Evolutionary conservation across 2,797 vertebrate species (phyloP).

Genomic region (Lates japonicus): DNA sequence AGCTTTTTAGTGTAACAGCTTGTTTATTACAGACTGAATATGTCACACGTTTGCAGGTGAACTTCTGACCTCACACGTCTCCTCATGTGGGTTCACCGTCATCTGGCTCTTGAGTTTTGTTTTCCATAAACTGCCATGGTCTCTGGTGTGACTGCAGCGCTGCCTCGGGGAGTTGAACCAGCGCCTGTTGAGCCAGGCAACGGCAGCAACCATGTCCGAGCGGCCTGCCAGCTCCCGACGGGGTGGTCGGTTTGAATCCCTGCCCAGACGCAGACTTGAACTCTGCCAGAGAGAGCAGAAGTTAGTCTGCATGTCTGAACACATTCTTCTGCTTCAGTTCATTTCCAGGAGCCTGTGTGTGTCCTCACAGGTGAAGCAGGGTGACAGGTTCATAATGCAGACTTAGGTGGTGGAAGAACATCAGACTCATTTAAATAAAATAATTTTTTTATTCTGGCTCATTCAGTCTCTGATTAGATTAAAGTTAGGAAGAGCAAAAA

Average conservation of each 20-base stretch:
- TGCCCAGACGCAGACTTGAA: constrained; percentile 26
- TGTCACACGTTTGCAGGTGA: not conserved
- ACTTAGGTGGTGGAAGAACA: not conserved
- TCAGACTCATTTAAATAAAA: not conserved
- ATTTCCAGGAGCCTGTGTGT: not conserved
- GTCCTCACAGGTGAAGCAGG: not conserved
- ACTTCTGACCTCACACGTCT: not conserved
- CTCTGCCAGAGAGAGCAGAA: constrained; percentile 24
- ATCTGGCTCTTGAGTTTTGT: constrained; percentile 10
- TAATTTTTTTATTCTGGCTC: not conserved
- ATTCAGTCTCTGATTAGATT: not conserved
- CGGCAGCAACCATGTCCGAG: constrained; percentile 8
- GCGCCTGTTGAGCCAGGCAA: constrained; percentile 58
- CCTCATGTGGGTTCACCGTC: not conserved
- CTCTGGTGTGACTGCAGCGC: constrained; percentile 5
- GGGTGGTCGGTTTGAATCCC: constrained; percentile 67
- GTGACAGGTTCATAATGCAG: not conserved
- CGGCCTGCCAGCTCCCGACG: constrained; percentile 51
- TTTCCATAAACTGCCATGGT: not conserved
- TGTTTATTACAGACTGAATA: not conserved
- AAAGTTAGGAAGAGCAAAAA: not conserved
- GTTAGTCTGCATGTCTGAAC: constrained; percentile 29
- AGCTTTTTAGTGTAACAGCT: not conserved
- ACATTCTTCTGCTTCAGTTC: not conserved
- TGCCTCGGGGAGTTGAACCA: constrained; percentile 32